Conservation (phyloP, 2,113 vertebrate species). For the Anthoscopus minutus region DNA sequence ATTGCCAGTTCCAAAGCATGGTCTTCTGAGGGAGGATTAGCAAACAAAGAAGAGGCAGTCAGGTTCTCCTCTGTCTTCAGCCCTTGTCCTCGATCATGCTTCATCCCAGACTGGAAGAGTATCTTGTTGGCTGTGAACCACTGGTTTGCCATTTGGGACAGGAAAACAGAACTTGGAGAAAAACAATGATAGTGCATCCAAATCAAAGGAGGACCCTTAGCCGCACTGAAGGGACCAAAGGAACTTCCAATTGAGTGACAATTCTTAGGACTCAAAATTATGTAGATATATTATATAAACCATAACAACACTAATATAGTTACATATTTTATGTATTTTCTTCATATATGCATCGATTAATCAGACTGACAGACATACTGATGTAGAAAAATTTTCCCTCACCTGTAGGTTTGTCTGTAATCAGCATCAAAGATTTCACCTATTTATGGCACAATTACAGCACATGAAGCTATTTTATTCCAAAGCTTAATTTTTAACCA, state of each 20-base stretch:
- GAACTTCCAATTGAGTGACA: background rate
- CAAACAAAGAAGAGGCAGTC: background rate
- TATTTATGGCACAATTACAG: fast-evolving
- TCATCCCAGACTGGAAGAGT: background rate
- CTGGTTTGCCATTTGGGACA: background rate
- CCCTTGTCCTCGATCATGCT: background rate
- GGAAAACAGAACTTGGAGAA: background rate
- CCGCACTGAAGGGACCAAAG: background rate
- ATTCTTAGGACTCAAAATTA: background rate
- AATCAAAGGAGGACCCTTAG: background rate
- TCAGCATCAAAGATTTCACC: background rate
- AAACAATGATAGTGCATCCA: background rate
- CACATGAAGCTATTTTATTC: background rate
- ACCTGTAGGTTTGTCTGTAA: background rate
- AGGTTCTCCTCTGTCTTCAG: background rate
- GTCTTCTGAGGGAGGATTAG: background rate
- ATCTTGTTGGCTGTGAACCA: background rate
- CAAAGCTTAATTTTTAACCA: background rate
- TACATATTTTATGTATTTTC: background rate
- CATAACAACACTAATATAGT: background rate
- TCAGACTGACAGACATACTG: background rate
- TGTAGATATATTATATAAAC: background rate
- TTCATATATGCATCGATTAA: background rate
- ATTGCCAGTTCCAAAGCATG: background rate
- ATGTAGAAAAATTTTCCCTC: background rate